phyloP scores from a whole-genome alignment of 1,140 invertebrate genomes.

The Cecropterus lyciades region DNA sequence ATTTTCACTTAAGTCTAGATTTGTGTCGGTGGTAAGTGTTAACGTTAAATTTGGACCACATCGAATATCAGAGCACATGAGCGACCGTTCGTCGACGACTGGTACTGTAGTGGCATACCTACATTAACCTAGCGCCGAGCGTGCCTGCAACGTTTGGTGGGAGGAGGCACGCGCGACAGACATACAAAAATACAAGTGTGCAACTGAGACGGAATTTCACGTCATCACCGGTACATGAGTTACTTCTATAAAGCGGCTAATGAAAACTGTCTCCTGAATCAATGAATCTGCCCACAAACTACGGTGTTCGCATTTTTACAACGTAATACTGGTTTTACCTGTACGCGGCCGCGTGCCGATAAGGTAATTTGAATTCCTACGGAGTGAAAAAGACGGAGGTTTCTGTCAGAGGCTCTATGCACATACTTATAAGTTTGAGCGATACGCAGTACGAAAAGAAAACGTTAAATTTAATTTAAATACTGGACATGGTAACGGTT shows the following conservation, averaged over 20 bases:
- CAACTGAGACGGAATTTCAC: conserved; percentile 56
- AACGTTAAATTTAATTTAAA: conserved; percentile 76
- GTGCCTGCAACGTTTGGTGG: conserved; percentile 55
- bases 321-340: conserved; percentile 78
- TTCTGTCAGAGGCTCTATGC: conserved; percentile 60
- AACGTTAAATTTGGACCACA: conserved; percentile 42
- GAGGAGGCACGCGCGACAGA: conserved; percentile 62
- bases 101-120: conserved; percentile 65
- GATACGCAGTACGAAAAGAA: conserved; percentile 54
- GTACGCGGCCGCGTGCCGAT: conserved; percentile 67
- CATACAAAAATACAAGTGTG: conserved; percentile 46
- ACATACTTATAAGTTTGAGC: conserved; percentile 44
- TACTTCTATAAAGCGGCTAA: conserved; percentile 73
- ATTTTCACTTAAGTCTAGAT: conserved; percentile 47
- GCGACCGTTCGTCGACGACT: conserved; percentile 70
- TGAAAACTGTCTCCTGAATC: conserved; percentile 59
- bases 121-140: conserved; percentile 56
- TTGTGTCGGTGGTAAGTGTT: conserved; percentile 43
- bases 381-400: conserved; percentile 77
- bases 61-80: conserved; percentile 52
- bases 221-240: conserved; percentile 59
- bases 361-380: conserved; percentile 80
- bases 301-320: conserved; percentile 56
- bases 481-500: conserved; percentile 72
- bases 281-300: conserved; percentile 50